phyloP scores from a whole-genome alignment of 2,888 invertebrate genomes.

The Gandaritis pyraliata region DNA sequence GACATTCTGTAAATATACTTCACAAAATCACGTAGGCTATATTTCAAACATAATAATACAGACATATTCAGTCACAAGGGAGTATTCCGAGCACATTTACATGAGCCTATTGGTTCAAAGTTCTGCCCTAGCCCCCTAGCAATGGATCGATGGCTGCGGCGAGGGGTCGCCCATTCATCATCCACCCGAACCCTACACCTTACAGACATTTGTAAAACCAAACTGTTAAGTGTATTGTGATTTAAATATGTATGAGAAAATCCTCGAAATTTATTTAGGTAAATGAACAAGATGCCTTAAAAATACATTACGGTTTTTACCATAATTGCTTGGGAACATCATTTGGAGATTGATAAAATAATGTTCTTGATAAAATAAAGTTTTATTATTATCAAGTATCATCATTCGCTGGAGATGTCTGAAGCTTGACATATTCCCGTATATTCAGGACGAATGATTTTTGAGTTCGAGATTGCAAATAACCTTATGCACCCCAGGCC shows the following conservation, averaged over 20 bases:
- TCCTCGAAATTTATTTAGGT: neutral
- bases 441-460: no score
- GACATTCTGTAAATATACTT: neutral
- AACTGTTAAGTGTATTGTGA: conserved; percentile 14
- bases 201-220: conserved; percentile 40
- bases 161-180: conserved; percentile 62
- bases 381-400: neutral
- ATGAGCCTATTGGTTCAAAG: conserved; percentile 50
- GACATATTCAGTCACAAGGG: conserved; percentile 27
- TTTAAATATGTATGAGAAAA: conserved; percentile 16
- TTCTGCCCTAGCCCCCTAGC: conserved; percentile 47
- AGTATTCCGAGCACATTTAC: conserved; percentile 30
- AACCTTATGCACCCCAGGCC: no score
- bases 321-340: no score
- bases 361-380: neutral
- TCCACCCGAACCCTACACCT: conserved; percentile 54
- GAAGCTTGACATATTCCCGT: no score
- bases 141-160: conserved; percentile 62
- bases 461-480: no score
- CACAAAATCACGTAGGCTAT: neutral
- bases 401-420: neutral
- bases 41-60: neutral
- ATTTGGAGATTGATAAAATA: neutral
- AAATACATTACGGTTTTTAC: neutral
- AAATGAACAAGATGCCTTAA: neutral